Conservation (phyloP, 2,113 vertebrate species). For the Meriones unguiculatus region DNA sequence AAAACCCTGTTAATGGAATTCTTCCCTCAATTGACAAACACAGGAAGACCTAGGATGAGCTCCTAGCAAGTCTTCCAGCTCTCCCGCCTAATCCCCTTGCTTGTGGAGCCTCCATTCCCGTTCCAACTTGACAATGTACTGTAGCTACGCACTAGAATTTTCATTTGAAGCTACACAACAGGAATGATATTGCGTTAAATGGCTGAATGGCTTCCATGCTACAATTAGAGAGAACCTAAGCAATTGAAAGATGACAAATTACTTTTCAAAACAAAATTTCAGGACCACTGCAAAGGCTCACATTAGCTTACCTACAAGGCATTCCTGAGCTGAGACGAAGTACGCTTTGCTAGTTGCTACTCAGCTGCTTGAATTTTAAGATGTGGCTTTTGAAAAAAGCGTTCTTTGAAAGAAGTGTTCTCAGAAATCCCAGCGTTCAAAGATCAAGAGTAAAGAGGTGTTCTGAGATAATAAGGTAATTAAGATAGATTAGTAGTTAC, state of each 20-base stretch:
- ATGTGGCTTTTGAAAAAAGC: constrained; percentile 58
- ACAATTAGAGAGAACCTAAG: constrained; percentile 75
- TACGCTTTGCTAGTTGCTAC: constrained; percentile 43
- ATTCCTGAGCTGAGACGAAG: constrained; percentile 4
- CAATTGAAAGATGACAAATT: constrained; percentile 73
- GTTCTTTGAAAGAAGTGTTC: neutral
- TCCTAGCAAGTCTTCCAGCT: constrained; percentile 31
- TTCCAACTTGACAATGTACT: constrained; percentile 62
- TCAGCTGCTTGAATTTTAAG: constrained; percentile 55
- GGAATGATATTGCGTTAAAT: constrained; percentile 73
- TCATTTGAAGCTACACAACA: constrained; percentile 77
- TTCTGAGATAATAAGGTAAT: constrained; percentile 70
- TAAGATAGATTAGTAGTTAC: constrained; percentile 73
- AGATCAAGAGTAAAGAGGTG: no score
- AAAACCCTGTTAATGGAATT: constrained; percentile 28
- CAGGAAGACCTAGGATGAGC: neutral
- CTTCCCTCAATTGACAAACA: constrained; percentile 39
- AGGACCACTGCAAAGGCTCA: constrained; percentile 52
- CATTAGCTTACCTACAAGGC: constrained; percentile 54
- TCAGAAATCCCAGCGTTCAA: constrained; percentile 57
- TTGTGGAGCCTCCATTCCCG: constrained; percentile 67
- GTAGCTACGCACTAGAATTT: constrained; percentile 71
- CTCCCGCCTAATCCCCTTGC: constrained; percentile 60
- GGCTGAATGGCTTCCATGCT: constrained; percentile 67
- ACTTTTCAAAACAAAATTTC: constrained; percentile 78